Base-by-base conservation (phyloP, 1,140 invertebrate species). In the Amphibalanus amphitrite region DNA sequence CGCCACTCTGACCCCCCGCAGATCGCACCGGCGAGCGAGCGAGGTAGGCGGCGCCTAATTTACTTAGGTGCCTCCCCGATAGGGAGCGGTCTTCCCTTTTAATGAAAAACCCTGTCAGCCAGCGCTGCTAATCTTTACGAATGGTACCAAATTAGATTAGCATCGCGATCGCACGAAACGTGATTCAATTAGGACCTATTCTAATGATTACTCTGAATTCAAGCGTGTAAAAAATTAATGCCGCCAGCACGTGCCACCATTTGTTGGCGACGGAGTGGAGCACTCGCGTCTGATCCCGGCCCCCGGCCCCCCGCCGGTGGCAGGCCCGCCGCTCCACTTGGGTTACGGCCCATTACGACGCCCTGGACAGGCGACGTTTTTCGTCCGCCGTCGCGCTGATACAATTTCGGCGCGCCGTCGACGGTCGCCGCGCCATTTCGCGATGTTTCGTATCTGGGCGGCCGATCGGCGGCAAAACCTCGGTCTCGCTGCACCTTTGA, bases 71-170 rank as follows among this genome's bases (percentile, higher is more conserved):
- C 47, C 47, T 8, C 47, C 47, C 13, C 10, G 20, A 59, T 59
- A 20, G 47, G 20, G 47, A 23, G 47, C 20, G 10, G 47, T 23
- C 6, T 59, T 59, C 47, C 17, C 47, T 59, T 59, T 59, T 59
- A 59, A 59, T 59, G 47, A 59, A 59, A 59, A 59, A 59, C 47
- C 47, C 47, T 59, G 47, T 59, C 47, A 59, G 13, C 47, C 47
- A 20, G 47, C 47, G 13, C 20, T 13, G 13, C 47, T 59, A 59
- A 59, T 59, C 47, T 59, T 59, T 59, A 59, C 47, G 47, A 59
- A 59, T 59, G 47, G 47, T 59, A 20, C 47, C 47, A 59, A 59
- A 59, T 59, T 59, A 59, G 47, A 59, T 59, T 59, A 59, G 47
- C 13, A 59, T 23, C 47, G 20, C 10, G 47, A 59, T 13, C 47